Evolutionary conservation across 2,797 vertebrate species (phyloP), one percentile per base, ranked within the genome.

Genomic region (Phrynocephalus forsythii): DNA sequence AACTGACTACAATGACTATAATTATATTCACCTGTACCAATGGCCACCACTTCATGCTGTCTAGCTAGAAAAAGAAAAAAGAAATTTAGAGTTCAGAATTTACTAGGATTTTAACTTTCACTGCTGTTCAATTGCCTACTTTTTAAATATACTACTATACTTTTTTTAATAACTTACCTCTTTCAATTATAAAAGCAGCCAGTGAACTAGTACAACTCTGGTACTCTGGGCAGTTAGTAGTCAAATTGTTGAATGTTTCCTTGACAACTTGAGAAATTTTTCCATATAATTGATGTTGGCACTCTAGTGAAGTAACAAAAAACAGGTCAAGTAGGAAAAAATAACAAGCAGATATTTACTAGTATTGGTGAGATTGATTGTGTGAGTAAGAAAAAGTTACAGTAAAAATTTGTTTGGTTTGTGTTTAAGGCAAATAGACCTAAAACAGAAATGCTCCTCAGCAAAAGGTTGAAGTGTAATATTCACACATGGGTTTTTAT

Each of bases 181-280:
- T 97, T 94, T 98, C 97, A 90, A 98, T 88, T 92, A 99, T 95
- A 95, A 99, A 99, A 15, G 98, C 98, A 91, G 98, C 98, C 73
- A 98, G 89, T 48, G 98, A 98, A 93, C 93, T 96, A 11, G 97
- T 95, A 93, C 97, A 98, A 73, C 94, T 94, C 11, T 93, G 96
- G 92, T 97, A 98, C 90, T 98, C 96, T 0, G 97, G 96, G 87
- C 97, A 92, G 33, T 89, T 93, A 72, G 91, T 79, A 93, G 97
- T 96, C 92, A 99, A 96, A 80, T 94, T 96, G 79, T 76, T 93
- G 88, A 99, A 98, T 30, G 95, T 95, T 87, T 97, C 96, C 90
- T 94, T 96, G 85, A 99, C 95, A 0, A 92, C 95, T 0, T 91
- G 88, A 0, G 95, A 96, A 88, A 99, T 95, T 73, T 97, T 97